These are phyloP conservation scores for Amphimallon solstitiale DNA, from an alignment of 2,888 invertebrate genomes.

Conservation along the genomic window DNA sequence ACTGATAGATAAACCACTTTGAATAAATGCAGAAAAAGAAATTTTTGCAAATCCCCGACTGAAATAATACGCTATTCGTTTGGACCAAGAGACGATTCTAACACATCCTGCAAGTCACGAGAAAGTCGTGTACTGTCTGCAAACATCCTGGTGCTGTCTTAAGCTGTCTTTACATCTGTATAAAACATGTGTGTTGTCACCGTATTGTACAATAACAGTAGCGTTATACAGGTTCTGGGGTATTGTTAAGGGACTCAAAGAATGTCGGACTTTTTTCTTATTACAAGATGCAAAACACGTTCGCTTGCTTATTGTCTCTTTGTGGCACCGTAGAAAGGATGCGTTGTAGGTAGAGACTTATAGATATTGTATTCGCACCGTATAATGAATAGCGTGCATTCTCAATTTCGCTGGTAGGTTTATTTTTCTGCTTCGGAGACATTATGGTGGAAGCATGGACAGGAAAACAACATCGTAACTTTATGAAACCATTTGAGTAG, in stretches of 20 bases:
- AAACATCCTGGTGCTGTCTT: conserved; percentile 39
- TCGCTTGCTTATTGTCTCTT: conserved; percentile 29
- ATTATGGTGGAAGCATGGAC: conserved; percentile 2
- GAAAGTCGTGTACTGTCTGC: conserved; percentile 36
- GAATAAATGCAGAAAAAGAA: conserved; percentile 1
- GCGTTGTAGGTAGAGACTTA: conserved; percentile 25
- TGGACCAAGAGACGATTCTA: conserved; percentile 44
- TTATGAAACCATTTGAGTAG: neutral
- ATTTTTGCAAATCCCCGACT: conserved; percentile 10
- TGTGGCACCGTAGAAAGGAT: conserved; percentile 25
- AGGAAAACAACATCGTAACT: conserved; percentile 3
- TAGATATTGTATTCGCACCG: conserved; percentile 29
- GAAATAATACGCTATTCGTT: conserved; percentile 11
- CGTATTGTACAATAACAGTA: conserved; percentile 28
- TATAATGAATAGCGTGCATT: conserved; percentile 19
- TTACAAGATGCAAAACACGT: conserved; percentile 34
- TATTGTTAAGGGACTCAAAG: conserved; percentile 31
- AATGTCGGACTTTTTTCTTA: conserved; percentile 30
- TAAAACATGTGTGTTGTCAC: conserved; percentile 36
- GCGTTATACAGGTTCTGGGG: conserved; percentile 34
- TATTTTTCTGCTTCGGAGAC: neutral
- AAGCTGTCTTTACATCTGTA: conserved; percentile 35
- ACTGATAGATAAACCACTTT: too few species aligned
- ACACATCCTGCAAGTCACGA: conserved; percentile 47
- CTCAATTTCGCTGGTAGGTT: conserved; percentile 15